phyloP scores from a whole-genome alignment of 2,113 vertebrate species.

The Heterotis niloticus region DNA sequence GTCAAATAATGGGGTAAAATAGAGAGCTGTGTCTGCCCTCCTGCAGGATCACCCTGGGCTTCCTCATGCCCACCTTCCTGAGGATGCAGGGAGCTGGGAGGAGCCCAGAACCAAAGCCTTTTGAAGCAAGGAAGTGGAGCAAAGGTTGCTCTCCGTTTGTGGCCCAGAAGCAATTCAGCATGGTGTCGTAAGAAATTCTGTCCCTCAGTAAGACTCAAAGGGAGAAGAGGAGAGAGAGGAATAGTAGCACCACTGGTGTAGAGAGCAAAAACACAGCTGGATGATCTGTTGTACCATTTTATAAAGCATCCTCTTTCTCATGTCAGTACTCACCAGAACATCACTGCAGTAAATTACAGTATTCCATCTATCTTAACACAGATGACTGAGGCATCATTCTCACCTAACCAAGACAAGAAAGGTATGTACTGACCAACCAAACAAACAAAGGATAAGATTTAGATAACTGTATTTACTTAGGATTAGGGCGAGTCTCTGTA shows the following conservation, averaged over 20 bases:
- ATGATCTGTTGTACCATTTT: not conserved
- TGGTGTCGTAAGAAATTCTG: not conserved
- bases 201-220: not conserved
- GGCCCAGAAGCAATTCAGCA: not conserved
- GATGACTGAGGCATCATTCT: too few species aligned
- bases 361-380: too few species aligned
- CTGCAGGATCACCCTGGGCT: not conserved
- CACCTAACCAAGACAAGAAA: too few species aligned
- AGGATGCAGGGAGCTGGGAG: constrained; percentile 17
- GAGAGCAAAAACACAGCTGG: not conserved
- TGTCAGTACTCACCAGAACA: not conserved
- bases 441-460: too few species aligned
- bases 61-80: constrained; percentile 20
- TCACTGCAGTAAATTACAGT: too few species aligned
- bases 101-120: constrained; percentile 7
- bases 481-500: too few species aligned
- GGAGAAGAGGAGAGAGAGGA: not conserved
- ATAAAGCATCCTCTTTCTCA: not conserved
- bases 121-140: constrained; percentile 28
- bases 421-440: too few species aligned
- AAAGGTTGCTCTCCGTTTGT: constrained; percentile 19
- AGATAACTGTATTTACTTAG: too few species aligned
- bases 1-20: constrained; percentile 23
- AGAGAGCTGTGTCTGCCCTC: not conserved
- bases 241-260: not conserved